Conservation (phyloP, 1,140 invertebrate species). For the Ostrea denselamellosa region DNA sequence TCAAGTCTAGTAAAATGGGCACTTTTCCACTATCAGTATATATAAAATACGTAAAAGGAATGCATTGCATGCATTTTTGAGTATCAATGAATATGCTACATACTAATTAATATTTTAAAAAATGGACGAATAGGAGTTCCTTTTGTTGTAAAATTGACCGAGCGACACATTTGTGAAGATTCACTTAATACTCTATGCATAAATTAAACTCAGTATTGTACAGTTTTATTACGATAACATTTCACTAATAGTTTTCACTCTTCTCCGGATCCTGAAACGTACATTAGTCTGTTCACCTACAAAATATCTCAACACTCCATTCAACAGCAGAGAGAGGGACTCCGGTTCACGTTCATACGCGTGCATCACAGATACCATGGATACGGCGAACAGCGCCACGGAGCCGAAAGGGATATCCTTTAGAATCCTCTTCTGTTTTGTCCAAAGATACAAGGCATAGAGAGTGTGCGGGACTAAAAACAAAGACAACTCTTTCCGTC, state of each 20-base stretch:
- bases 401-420: constrained; percentile 62
- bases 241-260: constrained; percentile 51
- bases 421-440: constrained; percentile 49
- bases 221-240: constrained; percentile 24
- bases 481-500: constrained; percentile 68
- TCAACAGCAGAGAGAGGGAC: constrained; percentile 66
- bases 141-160: too few relatives aligned
- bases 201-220: too few relatives aligned
- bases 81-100: too few relatives aligned
- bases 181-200: too few relatives aligned
- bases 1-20: too few relatives aligned
- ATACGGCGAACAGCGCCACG: constrained; percentile 63
- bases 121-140: too few relatives aligned
- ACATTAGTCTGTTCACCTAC: constrained; percentile 63
- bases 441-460: constrained; percentile 63
- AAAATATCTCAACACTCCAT: constrained; percentile 67
- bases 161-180: too few relatives aligned
- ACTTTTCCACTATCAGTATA: too few relatives aligned
- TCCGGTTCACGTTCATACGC: constrained; percentile 72
- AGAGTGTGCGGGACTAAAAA: constrained; percentile 71
- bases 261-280: constrained; percentile 33
- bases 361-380: constrained; percentile 73
- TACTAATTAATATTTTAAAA: too few relatives aligned
- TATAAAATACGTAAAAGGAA: too few relatives aligned
- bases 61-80: too few relatives aligned